phyloP scores from a whole-genome alignment of 37 sponge, comb jelly and placozoan species.

The Cladorhizidae sp. region DNA sequence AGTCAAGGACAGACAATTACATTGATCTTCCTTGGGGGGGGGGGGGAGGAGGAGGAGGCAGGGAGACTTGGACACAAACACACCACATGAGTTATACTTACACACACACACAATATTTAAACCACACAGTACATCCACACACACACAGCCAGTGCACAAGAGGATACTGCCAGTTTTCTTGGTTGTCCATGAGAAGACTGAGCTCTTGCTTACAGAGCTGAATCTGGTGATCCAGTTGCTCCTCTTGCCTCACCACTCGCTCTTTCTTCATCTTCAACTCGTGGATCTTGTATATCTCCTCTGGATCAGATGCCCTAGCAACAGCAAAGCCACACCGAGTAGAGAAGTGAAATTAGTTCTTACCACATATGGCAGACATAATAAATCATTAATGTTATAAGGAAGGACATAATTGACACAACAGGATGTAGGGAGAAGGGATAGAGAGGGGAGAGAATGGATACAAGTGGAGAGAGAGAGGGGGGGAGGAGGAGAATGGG shows the following conservation, averaged over 20 bases:
- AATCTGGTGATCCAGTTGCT: constrained; percentile 46
- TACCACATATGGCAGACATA: no score
- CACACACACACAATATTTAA: no score
- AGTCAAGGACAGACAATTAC: constrained; percentile 16
- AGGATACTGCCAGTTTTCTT: constrained; percentile 78
- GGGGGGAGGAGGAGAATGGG: no score
- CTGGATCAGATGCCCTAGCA: constrained; percentile 77
- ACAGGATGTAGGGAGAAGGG: no score
- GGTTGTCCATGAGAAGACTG: constrained; percentile 59
- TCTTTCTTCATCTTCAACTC: constrained; percentile 33
- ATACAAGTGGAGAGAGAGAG: no score
- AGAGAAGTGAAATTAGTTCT: no score
- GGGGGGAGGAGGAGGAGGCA: no score
- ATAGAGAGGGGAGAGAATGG: no score
- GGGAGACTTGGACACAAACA: not conserved
- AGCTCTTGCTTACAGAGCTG: constrained; percentile 61
- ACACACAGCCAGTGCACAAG: not conserved
- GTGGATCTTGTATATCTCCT: constrained; percentile 71
- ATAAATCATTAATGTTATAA: no score
- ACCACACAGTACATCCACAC: no score
- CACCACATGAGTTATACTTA: not conserved
- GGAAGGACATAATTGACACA: no score
- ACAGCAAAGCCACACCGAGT: not conserved
- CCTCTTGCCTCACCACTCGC: constrained; percentile 22
- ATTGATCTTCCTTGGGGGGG: not conserved